A percentile compares a stretch with the other conserved stretches of the same genome.
phyloP scores from a whole-genome alignment of 2,888 invertebrate species.

The Cheilosia vulpina region DNA sequence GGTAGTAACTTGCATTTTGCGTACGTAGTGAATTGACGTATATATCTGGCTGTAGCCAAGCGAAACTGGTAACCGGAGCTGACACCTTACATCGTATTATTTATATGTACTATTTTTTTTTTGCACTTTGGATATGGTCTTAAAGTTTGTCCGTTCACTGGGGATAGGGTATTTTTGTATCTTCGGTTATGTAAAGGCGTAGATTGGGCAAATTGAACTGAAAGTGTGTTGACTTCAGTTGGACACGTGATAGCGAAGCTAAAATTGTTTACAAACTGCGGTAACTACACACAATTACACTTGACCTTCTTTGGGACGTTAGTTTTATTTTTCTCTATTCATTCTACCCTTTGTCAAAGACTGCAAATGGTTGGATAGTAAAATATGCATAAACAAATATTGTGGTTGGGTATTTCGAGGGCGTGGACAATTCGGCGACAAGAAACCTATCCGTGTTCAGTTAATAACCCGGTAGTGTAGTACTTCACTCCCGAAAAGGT shows the following conservation, averaged over 20 bases:
- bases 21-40: not conserved
- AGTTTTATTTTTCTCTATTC: not conserved
- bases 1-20: not conserved
- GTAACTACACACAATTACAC: conserved; percentile 39
- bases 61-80: conserved; percentile 68
- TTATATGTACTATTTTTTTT: not conserved
- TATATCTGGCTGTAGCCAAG: conserved; percentile 27
- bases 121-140: conserved; percentile 18
- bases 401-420: not conserved
- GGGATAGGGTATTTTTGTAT: conserved; percentile 32
- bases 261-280: conserved; percentile 28
- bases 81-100: conserved; percentile 62
- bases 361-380: not conserved
- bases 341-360: not conserved
- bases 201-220: conserved; percentile 26
- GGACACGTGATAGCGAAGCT: conserved; percentile 16
- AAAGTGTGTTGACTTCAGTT: conserved; percentile 51
- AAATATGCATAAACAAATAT: conserved; percentile 2
- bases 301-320: conserved; percentile 50
- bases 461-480: not conserved
- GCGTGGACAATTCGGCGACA: not conserved
- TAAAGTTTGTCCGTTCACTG: conserved; percentile 32
- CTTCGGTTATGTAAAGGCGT: conserved; percentile 59
- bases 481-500: not conserved
- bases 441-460: conserved; percentile 14